These are phyloP conservation scores for Enteromius unitaeniatus DNA, from an alignment of 2,797 vertebrate species.

Conservation along the genomic window DNA sequence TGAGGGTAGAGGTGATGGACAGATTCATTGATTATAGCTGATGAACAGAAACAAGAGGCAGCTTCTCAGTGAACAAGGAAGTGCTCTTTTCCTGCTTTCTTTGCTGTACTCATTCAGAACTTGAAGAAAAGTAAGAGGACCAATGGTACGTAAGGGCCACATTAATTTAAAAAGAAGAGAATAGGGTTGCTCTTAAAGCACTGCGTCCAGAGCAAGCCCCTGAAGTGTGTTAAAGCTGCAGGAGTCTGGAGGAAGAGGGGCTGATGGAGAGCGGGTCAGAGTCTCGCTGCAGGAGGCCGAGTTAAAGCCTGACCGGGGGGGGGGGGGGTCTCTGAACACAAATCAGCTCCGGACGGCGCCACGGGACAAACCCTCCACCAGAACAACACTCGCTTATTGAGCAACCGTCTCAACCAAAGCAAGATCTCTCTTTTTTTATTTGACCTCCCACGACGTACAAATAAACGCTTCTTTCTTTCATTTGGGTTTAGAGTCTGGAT, in stretches of 20 bases:
- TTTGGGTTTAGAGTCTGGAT: not conserved
- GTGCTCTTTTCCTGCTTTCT: no score
- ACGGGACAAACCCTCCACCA: not conserved
- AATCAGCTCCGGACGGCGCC: not conserved
- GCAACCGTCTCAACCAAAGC: not conserved
- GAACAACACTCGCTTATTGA: not conserved
- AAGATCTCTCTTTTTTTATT: not conserved
- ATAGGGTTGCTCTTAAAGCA: no score
- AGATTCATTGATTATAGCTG: no score
- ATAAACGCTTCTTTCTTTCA: not conserved
- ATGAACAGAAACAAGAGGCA: no score
- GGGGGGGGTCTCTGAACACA: not conserved
- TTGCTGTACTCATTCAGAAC: no score
- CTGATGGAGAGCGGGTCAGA: not conserved
- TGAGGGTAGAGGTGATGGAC: no score
- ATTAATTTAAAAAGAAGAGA: no score
- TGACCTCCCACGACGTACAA: not conserved
- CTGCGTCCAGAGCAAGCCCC: not conserved
- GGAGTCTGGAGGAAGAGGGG: no score
- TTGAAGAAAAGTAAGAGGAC: no score
- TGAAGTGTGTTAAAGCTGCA: no score
- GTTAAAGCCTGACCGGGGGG: constrained; percentile 22
- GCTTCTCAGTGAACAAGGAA: no score
- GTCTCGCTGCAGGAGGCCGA: not conserved
- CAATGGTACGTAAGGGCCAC: no score